These are phyloP conservation scores for Telmatherina bonti DNA, from an alignment of 2,797 vertebrate species.

Conservation along the genomic window DNA sequence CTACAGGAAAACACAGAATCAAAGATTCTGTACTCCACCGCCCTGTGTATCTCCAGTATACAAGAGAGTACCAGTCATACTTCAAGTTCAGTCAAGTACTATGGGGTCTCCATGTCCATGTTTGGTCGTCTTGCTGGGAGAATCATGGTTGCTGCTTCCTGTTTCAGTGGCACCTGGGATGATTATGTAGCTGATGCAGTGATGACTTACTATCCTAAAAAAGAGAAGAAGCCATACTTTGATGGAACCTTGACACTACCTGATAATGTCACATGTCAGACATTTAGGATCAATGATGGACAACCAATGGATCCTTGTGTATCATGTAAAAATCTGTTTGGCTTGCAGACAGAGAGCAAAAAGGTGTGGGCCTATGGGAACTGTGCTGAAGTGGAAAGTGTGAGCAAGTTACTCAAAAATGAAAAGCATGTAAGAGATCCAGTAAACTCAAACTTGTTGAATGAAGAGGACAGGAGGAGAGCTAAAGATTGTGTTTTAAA, in stretches of 20 bases:
- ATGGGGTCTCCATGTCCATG: slow-evolving; percentile 51
- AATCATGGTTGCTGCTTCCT: slow-evolving; percentile 26
- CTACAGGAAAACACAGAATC: fast-evolving
- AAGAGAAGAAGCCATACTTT: fast-evolving
- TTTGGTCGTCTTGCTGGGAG: fast-evolving
- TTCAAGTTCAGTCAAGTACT: slow-evolving; percentile 6
- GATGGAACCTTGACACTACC: slow-evolving; percentile 42
- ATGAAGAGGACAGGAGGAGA: fast-evolving
- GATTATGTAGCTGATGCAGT: slow-evolving; percentile 39
- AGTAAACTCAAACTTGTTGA: not conserved
- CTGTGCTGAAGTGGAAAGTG: slow-evolving; percentile 45
- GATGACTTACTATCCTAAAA: slow-evolving; percentile 19
- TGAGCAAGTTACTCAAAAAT: slow-evolving; percentile 37
- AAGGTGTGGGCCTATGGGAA: not conserved
- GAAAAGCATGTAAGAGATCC: fast-evolving
- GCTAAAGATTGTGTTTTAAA: fast-evolving
- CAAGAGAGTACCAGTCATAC: no score
- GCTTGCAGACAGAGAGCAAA: fast-evolving
- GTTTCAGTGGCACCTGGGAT: not conserved
- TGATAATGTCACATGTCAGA: not conserved
- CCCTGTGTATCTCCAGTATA: slow-evolving; percentile 26
- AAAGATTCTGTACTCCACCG: not conserved
- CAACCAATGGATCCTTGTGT: fast-evolving
- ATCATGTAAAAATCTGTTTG: slow-evolving; percentile 41
- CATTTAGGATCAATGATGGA: fast-evolving